Conservation (phyloP, 2,888 invertebrate species). For the Campoletis raptor region DNA sequence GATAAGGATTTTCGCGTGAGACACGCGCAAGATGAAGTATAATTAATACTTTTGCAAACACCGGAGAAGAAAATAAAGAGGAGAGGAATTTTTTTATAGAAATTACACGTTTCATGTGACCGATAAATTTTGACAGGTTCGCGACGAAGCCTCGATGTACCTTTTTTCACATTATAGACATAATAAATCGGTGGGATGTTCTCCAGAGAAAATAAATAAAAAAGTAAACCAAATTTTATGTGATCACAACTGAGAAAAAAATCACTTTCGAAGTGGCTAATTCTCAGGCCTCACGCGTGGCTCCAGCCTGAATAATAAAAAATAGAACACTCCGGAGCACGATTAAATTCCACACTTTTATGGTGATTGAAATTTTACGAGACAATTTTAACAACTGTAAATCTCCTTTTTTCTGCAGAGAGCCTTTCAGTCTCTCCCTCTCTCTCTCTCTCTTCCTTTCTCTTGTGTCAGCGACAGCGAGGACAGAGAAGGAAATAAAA, state of each 20-base stretch:
- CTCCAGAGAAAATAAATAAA: background rate
- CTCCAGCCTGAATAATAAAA: constrained; percentile 40
- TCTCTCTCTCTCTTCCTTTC: background rate
- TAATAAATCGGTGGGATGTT: constrained; percentile 48
- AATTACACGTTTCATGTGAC: constrained; percentile 48
- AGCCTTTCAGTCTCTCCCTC: constrained; percentile 10
- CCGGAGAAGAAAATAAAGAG: background rate
- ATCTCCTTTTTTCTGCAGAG: constrained; percentile 53
- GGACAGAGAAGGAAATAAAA: constrained; percentile 1
- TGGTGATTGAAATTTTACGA: constrained; percentile 81
- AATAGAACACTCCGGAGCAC: constrained; percentile 49
- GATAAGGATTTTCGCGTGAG: constrained; percentile 46
- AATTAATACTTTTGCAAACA: background rate
- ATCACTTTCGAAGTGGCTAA: constrained; percentile 41
- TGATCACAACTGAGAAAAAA: constrained; percentile 32
- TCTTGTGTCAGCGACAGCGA: constrained; percentile 5
- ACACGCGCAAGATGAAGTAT: constrained; percentile 19
- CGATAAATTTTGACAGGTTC: constrained; percentile 60
- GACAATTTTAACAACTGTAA: constrained; percentile 69
- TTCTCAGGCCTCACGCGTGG: constrained; percentile 38
- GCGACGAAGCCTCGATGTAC: constrained; percentile 22
- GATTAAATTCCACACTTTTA: constrained; percentile 74
- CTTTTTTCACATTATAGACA: constrained; percentile 32
- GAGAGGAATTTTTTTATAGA: constrained; percentile 18
- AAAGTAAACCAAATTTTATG: constrained; percentile 24